Evolutionary conservation across 1,140 invertebrate species (phyloP), one percentile per base, ranked within the genome.

Genomic region (Metopolophium dirhodum): DNA sequence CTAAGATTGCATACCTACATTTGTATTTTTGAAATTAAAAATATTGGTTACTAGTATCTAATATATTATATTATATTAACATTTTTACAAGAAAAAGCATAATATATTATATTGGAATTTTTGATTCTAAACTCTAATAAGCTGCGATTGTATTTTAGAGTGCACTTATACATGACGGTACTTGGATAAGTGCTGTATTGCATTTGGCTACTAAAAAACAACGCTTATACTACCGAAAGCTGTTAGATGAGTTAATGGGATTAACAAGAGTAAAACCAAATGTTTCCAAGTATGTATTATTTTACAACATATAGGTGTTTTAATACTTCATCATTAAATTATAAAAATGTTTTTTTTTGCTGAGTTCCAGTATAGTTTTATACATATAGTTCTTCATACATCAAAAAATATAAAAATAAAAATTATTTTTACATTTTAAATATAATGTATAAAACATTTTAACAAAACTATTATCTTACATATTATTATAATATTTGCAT

Each of bases 161-260:
- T n/a, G 90, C 30, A n/a, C 8, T 47, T 0, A 82, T 91, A 4
- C 90, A 91, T 82, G 30, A 77, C 8, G 68, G 68, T 77, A 51
- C 45, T 47, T 91, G 90, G 61, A 47, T 11, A 30, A 91, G 90
- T 91, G 20, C 11, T 47, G 26, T 91, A 49, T 4, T 47, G 8
- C 68, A 91, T 82, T 82, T 91, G 11, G 61, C 90, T 47, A 82
- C 90, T n/a, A n/a, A 14, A 11, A 82, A 82, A n/a, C 30, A 49
- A 35, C 90, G 45, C 3, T 1, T 49, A 49, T 23, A 35, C 23
- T 77, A 47, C 2, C 18, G 90, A 82, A 20, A 82, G 8, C 49
- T 91, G 35, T 35, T 91, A 77, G 68, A 91, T 91, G 20, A 82
- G 11, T 91, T 45, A 30, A 49, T 91, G 18, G 68, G 45, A 77